Conservation (phyloP, 2,888 invertebrate genomes). For the Phortica magna region DNA sequence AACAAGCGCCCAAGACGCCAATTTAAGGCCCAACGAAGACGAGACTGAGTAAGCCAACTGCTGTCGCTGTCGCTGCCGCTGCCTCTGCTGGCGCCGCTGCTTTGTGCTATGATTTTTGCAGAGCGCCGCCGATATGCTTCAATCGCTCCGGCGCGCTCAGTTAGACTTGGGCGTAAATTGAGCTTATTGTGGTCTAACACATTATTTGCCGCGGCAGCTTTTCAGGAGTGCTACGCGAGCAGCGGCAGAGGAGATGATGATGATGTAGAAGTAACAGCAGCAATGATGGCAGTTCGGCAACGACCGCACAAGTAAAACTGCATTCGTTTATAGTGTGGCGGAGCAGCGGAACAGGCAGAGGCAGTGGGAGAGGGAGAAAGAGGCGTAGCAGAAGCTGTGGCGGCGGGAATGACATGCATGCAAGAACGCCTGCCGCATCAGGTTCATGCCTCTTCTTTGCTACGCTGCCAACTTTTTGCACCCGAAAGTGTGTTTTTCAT, state of each 20-base stretch:
- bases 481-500: not conserved
- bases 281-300: too few relatives aligned
- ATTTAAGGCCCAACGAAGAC: not conserved
- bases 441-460: not conserved
- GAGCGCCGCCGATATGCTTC: conserved; percentile 10
- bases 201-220: conserved; percentile 41
- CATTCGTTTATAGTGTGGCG: too few relatives aligned
- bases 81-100: not conserved
- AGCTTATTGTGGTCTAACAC: conserved; percentile 69
- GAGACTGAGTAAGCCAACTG: not conserved
- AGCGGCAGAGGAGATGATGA: too few relatives aligned
- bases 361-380: too few relatives aligned
- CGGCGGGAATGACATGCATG: too few relatives aligned
- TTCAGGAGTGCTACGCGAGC: not conserved
- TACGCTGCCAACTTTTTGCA: not conserved
- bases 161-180: conserved; percentile 67
- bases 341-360: too few relatives aligned
- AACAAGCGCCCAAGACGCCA: conserved; percentile 7
- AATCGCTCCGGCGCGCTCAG: conserved; percentile 57
- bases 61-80: not conserved
- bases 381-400: too few relatives aligned
- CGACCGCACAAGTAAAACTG: too few relatives aligned
- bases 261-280: too few relatives aligned
- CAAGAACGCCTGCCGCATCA: too few relatives aligned
- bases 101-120: conserved; percentile 43